Percentiles rank a stretch among this genome's conserved stretches.
These are phyloP conservation scores for Yponomeuta cagnagella DNA, from an alignment of 2,888 invertebrate species.

Conservation along the genomic window DNA sequence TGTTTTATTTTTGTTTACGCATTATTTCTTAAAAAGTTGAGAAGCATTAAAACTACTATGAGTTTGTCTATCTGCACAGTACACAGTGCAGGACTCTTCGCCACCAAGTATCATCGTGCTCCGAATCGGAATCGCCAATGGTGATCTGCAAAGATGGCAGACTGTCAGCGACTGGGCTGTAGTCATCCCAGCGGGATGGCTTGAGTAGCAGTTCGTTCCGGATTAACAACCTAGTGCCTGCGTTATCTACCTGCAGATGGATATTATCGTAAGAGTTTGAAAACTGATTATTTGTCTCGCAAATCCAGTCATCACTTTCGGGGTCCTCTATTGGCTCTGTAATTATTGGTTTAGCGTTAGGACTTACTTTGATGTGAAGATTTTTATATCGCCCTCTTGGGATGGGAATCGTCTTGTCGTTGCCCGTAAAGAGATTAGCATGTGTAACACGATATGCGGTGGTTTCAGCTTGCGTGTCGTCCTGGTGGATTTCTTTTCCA, in stretches of 20 bases:
- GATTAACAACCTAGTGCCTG: slow-evolving; percentile 30
- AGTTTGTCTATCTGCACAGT: slow-evolving; percentile 29
- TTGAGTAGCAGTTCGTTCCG: slow-evolving; percentile 37
- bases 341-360: neutral
- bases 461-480: neutral
- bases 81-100: slow-evolving; percentile 39
- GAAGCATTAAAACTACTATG: slow-evolving; percentile 1
- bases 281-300: neutral
- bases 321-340: slow-evolving; percentile 30
- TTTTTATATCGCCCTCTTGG: neutral
- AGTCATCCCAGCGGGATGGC: slow-evolving; percentile 41
- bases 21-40: slow-evolving; percentile 5
- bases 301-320: slow-evolving; percentile 20
- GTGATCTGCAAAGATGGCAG: slow-evolving; percentile 42
- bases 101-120: slow-evolving; percentile 39
- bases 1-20: slow-evolving; percentile 43
- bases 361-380: slow-evolving; percentile 19
- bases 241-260: slow-evolving; percentile 13
- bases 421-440: neutral
- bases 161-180: slow-evolving; percentile 34
- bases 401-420: neutral
- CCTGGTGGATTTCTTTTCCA: neutral
- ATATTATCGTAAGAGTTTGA: neutral
- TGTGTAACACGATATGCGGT: neutral
- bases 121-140: slow-evolving; percentile 27